These are phyloP conservation scores for Carcharodon carcharias DNA, from an alignment of 2,797 vertebrate genomes.

Conservation along the genomic window DNA sequence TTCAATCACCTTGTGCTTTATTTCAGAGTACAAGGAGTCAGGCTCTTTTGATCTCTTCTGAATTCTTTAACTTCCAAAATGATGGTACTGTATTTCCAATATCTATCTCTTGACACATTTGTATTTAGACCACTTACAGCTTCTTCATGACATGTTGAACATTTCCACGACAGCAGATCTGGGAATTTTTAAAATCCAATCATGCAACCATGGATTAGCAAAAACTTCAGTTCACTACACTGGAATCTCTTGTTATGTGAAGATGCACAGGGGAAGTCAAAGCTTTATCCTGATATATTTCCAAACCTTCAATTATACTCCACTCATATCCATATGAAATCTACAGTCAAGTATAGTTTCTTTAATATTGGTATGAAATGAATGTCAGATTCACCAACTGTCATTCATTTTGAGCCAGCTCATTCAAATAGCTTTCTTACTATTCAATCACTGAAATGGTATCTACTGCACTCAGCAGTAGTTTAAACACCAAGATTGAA, in stretches of 20 bases:
- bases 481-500: neutral
- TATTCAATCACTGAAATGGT: neutral
- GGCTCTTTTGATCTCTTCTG: neutral
- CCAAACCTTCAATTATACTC: slow-evolving; percentile 13
- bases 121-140: neutral
- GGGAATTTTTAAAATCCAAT: slow-evolving; percentile 26
- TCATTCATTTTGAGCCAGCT: neutral
- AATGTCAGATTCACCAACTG: neutral
- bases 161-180: neutral
- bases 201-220: neutral
- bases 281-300: neutral
- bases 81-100: neutral
- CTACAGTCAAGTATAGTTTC: neutral
- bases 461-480: neutral
- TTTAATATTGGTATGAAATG: neutral
- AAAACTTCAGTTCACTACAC: neutral
- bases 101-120: neutral
- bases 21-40: neutral
- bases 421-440: neutral
- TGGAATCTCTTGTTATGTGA: neutral
- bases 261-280: slow-evolving; percentile 28
- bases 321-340: neutral
- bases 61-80: neutral
- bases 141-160: neutral
- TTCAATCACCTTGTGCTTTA: neutral